Base-by-base conservation (phyloP, 1,140 invertebrate species). In the Adelges cooleyi region DNA sequence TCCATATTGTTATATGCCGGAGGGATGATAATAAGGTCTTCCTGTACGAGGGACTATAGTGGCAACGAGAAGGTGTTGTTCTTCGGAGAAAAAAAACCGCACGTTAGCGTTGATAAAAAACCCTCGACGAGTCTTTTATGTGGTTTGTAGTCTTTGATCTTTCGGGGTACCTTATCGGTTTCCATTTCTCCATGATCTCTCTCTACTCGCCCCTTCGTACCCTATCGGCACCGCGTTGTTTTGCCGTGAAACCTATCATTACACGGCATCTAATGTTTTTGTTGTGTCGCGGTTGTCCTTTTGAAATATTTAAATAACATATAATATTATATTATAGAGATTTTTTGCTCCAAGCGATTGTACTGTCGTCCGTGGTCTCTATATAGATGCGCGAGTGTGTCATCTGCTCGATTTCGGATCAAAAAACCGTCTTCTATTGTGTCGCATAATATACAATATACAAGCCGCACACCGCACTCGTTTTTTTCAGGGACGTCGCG, bases 351-450 rank as follows among this genome's bases (percentile, higher is more conserved):
- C 29, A 53, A 20, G n/a, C 15, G 23, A 22, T 8, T 54, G 25
- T 56, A 10, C 29, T 11, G 29, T 11, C 5, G n/a, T 5, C 29
- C 27, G 18, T 56, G 9, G 25, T 46, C 29, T 44, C 44, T 46
- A 42, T 46, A 5, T 29, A 10, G 51, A 15, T 13, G 51, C 44
- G 22, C 40, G 40, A 13, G 38, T 48, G 40, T 46, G 54, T 59
- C 56, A 62, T 62, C 56, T 62, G 56, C 56, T 62, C 56, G 56
- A 62, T 62, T 62, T 62, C 25, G 56, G 56, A 62, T 62, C 56
- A 5, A 15, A 15, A 15, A 38, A 52, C 23, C 54, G 54, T 59
- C 54, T 44, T 40, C 56, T 48, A 18, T 48, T 18, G 2, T 62
- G 56, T 62, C 22, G 56, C 8, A 20, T n/a, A n/a, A n/a, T n/a